Percentiles rank a stretch among this genome's conserved stretches.
Conservation (phyloP, 2,888 invertebrate species). For the Xestia ashworthii region DNA sequence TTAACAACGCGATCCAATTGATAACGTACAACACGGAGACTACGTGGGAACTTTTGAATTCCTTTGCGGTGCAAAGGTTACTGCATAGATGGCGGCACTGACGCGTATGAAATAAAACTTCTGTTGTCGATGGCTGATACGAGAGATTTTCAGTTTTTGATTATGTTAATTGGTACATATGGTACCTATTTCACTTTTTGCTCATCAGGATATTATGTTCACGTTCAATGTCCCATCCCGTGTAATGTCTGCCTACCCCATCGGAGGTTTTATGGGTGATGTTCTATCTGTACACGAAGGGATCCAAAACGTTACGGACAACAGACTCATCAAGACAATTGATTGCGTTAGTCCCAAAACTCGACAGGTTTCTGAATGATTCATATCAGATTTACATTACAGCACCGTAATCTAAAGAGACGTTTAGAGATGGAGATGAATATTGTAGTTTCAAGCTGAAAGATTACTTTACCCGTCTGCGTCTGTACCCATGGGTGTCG, state of each 20-base stretch:
- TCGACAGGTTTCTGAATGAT: slow-evolving; percentile 30
- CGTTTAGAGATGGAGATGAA: slow-evolving; percentile 28
- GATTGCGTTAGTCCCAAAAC: slow-evolving; percentile 30
- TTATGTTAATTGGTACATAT: neutral
- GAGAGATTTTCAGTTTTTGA: slow-evolving; percentile 4
- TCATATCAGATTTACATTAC: slow-evolving; percentile 25
- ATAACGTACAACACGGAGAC: neutral
- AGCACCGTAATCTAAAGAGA: slow-evolving; percentile 20
- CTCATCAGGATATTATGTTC: neutral
- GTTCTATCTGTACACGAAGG: neutral
- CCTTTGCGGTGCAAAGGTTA: slow-evolving; percentile 20
- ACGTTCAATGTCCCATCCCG: neutral
- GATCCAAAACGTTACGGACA: slow-evolving; percentile 11
- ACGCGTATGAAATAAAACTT: neutral
- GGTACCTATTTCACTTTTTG: neutral
- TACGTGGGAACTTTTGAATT: slow-evolving; percentile 41
- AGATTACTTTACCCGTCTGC: neutral
- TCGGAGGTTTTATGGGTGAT: neutral
- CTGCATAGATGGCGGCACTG: slow-evolving; percentile 53
- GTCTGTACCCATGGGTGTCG: slow-evolving; percentile 7
- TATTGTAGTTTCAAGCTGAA: slow-evolving; percentile 30
- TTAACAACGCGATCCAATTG: neutral
- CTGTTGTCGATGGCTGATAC: neutral
- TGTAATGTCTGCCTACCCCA: neutral
- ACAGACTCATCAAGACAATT: slow-evolving; percentile 29